Percentiles rank a stretch among this genome's conserved stretches.
These are phyloP conservation scores for Leptopilina drosophilae DNA, from an alignment of 2,888 invertebrate genomes.

Conservation along the genomic window DNA sequence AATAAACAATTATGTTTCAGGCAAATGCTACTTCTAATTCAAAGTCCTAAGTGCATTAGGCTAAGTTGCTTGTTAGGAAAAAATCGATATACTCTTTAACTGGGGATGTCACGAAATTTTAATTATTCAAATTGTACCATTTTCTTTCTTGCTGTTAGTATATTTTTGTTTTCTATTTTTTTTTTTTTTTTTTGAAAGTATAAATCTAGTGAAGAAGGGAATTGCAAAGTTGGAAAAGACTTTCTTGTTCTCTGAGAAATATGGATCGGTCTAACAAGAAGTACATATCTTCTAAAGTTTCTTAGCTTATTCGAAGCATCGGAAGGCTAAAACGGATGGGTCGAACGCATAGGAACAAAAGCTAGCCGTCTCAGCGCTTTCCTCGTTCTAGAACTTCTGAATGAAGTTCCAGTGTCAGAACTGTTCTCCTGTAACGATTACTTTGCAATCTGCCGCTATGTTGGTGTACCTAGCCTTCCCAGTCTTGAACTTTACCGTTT, in stretches of 20 bases:
- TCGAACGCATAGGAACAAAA: constrained; percentile 62
- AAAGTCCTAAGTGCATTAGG: too few relatives aligned
- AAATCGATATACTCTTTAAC: too few relatives aligned
- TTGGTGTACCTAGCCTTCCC: constrained; percentile 55
- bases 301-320: constrained; percentile 26
- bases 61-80: too few relatives aligned
- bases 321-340: constrained; percentile 36
- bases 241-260: constrained; percentile 21
- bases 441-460: constrained; percentile 65
- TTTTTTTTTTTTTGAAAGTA: too few relatives aligned
- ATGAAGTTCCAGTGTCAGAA: constrained; percentile 59
- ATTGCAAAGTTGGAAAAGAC: not conserved
- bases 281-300: constrained; percentile 22
- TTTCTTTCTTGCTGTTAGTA: too few relatives aligned
- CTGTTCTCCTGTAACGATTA: constrained; percentile 64
- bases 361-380: constrained; percentile 65
- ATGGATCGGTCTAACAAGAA: constrained; percentile 27
- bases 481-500: constrained; percentile 57
- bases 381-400: constrained; percentile 63
- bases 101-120: too few relatives aligned
- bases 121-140: too few relatives aligned
- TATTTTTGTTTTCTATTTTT: too few relatives aligned
- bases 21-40: too few relatives aligned
- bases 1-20: too few relatives aligned
- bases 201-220: too few relatives aligned